Evolutionary conservation across 1,140 invertebrate species (phyloP), one percentile per base, ranked within the genome.

Genomic region (Alviniconcha marisindica): DNA sequence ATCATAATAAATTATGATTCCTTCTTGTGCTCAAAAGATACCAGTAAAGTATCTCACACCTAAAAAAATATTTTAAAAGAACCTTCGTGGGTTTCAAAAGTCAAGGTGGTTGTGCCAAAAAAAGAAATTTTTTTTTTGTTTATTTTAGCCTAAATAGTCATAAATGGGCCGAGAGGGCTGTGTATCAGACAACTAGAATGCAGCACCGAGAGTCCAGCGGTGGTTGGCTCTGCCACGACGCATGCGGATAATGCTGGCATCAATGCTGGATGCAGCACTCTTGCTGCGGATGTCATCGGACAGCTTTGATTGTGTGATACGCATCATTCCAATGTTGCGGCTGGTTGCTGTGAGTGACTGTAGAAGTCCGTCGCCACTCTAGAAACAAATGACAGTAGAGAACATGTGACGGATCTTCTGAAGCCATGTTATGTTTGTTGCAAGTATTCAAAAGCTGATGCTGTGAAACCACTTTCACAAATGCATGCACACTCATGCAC

Each of bases 321-420:
- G 87, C 56, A 93, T 85, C 42, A 92, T 85, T 54, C 90, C 90
- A 60, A 93, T 92, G 86, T 93, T 92, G 31, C 89, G 85, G 84
- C 91, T 92, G 36, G 91, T 93, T 18, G 90, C 89, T 33, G 89
- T 89, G 36, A 93, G 88, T 21, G 92, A 92, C 42, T 92, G 89
- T 14, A 92, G 84, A 18, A 93, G 84, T 24, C 88, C 89, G 77
- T 92, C 89, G 42, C 90, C 90, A 77, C 88, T 88, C 92, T 93
- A n/a, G 84, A 85, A 86, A 83, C n/a, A 77, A 36, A 74, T n/a
- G 71, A 28, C 24, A n/a, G n/a, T n/a, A n/a, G n/a, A n/a, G n/a
- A n/a, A n/a, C n/a, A n/a, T n/a, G n/a, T n/a, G n/a, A n/a, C n/a
- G n/a, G n/a, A n/a, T n/a, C n/a, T n/a, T n/a, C n/a, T n/a, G n/a